Base-by-base conservation (phyloP, 2,888 invertebrate species). In the Drosophila demipolita region DNA sequence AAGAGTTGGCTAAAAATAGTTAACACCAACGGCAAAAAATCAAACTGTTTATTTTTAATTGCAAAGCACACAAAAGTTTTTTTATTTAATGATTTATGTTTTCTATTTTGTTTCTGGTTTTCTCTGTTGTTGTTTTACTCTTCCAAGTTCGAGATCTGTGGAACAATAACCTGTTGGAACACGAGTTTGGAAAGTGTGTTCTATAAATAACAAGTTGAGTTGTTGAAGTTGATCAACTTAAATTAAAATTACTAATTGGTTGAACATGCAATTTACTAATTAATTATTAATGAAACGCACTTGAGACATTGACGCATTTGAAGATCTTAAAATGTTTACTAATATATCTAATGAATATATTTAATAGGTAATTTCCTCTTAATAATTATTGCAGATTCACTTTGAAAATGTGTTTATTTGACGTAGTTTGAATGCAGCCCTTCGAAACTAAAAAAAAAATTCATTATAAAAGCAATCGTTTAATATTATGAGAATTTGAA, bases 1-100 rank as follows among this genome's bases (percentile, higher is more conserved):
- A 59, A 61, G n/a, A 69, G 50, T 20, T 63, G 32, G 26, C 69
- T 80, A 82, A 75, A 80, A 75, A 80, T 80, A 78, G 70, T 72
- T 68, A 63, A 54, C 33, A 70, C 50, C 40, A 23, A 23, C 23
- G 29, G 1, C 29, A n/a, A 8, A 54, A 50, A 69, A 54, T 45
- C 32, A 57, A 77, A 74, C 74, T 73, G 67, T 75, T 77, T 61
- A 64, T 74, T 61, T 59, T 66, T 67, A 79, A 67, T 66, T 71
- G 53, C 57, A 50, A 42, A 42, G 42, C 26, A 36, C 26, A 38
- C 54, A 54, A 23, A 36, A 4, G 55, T 32, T 45, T 40, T 23
- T 66, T 75, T 40, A 49, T 55, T 57, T 63, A 63, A 58, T 80
- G 69, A 66, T 63, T 78, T 48, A 45, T 1, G 45, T 45, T 45